Base-by-base conservation (phyloP, 2,113 vertebrate species). In the Trogon melanurus region DNA sequence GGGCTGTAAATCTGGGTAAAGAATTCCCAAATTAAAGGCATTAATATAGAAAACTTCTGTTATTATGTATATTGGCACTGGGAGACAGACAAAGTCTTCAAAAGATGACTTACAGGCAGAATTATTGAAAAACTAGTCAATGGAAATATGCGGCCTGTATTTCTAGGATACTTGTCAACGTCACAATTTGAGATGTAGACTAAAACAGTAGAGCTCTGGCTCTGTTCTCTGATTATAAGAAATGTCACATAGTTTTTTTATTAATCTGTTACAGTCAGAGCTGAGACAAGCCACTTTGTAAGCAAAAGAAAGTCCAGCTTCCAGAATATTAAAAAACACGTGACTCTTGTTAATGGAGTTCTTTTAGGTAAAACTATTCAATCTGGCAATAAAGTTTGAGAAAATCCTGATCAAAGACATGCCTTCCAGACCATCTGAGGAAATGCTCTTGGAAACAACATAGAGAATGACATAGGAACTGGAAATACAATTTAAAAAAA, bases 171-270 rank as follows among this genome's bases (percentile, higher is more conserved):
- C n/a, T n/a, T 57, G 29, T 78, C 36, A 73, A 70, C 51, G 58
- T 26, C 51, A 22, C 0, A 0, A 23, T 20, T 48, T 1, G 2
- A 70, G 47, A 22, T 41, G 34, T 23, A 67, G 67, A n/a, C 17
- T 4, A 6, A 54, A 80, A 58, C 13, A 41, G 17, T 44, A 53
- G 67, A 66, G 7, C 30, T 53, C 45, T 95, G 70, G 10, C 44
- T 74, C 30, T 82, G 69, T 23, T 26, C 25, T 41, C 22, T 38
- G 44, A 11, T 19, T 45, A 6, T 45, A 64, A 60, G 61, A 60
- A 75, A 58, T 65, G 25, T 47, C 58, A 36, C 16, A 7, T 30
- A n/a, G 41, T 23, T 75, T 72, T 13, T 70, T 60, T 72, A 60
- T 73, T 2, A 4, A 64, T 12, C 25, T 83, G 38, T 44, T 56